Evolutionary conservation across 2,888 invertebrate species (phyloP).

Genomic region (Stenotaenia linearis): DNA sequence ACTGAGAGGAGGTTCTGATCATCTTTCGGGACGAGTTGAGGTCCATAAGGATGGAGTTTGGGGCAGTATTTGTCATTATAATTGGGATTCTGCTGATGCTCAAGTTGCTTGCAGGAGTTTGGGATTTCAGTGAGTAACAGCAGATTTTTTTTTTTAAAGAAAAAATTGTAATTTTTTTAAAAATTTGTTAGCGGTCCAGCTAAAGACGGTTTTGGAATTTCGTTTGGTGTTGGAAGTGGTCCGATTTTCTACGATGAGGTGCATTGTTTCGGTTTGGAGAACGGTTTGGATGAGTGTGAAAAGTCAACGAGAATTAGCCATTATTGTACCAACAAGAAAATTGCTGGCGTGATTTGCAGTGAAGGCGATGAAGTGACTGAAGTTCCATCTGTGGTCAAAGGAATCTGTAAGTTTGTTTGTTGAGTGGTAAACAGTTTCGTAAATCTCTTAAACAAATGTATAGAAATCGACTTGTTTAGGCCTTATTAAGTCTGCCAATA

Average conservation of each 20-base stretch:
- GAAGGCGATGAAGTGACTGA: not conserved
- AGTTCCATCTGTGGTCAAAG: not conserved
- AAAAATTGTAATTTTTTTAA: not conserved
- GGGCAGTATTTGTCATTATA: constrained; percentile 75
- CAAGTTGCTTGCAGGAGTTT: constrained; percentile 50
- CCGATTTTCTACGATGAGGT: constrained; percentile 68
- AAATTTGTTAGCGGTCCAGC: constrained; percentile 36
- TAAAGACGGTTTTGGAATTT: constrained; percentile 41
- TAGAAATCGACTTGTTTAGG: no score
- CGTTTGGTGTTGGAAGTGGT: constrained; percentile 55
- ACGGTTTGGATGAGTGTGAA: constrained; percentile 57
- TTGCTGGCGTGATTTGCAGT: constrained; percentile 57
- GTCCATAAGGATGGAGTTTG: constrained; percentile 62
- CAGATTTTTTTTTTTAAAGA: no score
- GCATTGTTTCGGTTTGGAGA: constrained; percentile 58
- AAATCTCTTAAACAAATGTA: no score
- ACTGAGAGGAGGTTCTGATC: constrained; percentile 58
- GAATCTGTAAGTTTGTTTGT: constrained; percentile 2
- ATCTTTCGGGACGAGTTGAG: constrained; percentile 60
- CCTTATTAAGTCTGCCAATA: no score
- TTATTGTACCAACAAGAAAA: constrained; percentile 68
- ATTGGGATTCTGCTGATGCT: constrained; percentile 62
- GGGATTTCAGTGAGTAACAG: constrained; percentile 45
- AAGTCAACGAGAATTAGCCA: constrained; percentile 63
- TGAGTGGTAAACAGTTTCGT: no score